Percentiles rank a stretch among this genome's conserved stretches.
phyloP scores from a whole-genome alignment of 2,888 invertebrate species.

The Athrips mouffetella region DNA sequence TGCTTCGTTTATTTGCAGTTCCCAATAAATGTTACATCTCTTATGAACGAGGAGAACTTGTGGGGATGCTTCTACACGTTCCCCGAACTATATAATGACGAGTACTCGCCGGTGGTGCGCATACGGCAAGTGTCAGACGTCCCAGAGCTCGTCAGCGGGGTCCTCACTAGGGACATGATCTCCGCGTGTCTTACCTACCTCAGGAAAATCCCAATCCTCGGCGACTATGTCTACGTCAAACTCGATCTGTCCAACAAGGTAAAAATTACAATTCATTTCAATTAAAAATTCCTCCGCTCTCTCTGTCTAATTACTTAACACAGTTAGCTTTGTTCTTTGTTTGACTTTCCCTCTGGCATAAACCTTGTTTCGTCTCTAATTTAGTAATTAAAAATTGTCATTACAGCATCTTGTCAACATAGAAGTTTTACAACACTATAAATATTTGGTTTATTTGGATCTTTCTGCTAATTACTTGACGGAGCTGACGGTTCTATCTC shows the following conservation, averaged over 20 bases:
- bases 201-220: constrained; percentile 72
- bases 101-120: constrained; percentile 52
- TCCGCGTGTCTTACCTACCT: constrained; percentile 72
- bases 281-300: not conserved
- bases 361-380: not conserved
- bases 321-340: constrained; percentile 1
- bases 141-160: constrained; percentile 55
- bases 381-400: constrained; percentile 8
- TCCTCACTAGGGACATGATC: constrained; percentile 74
- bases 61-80: constrained; percentile 70
- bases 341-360: not conserved
- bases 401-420: constrained; percentile 67
- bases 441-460: constrained; percentile 79
- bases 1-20: constrained; percentile 47
- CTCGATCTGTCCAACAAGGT: constrained; percentile 67
- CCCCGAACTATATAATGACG: constrained; percentile 57
- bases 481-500: constrained; percentile 68
- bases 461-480: constrained; percentile 76
- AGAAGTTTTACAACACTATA: constrained; percentile 70
- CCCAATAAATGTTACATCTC: constrained; percentile 46
- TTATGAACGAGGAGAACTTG: constrained; percentile 60
- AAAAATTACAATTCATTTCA: not conserved
- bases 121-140: constrained; percentile 47
- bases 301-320: constrained; percentile 6
- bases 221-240: constrained; percentile 76